phyloP scores from a whole-genome alignment of 1,140 invertebrate species.

The Drosophila varians region DNA sequence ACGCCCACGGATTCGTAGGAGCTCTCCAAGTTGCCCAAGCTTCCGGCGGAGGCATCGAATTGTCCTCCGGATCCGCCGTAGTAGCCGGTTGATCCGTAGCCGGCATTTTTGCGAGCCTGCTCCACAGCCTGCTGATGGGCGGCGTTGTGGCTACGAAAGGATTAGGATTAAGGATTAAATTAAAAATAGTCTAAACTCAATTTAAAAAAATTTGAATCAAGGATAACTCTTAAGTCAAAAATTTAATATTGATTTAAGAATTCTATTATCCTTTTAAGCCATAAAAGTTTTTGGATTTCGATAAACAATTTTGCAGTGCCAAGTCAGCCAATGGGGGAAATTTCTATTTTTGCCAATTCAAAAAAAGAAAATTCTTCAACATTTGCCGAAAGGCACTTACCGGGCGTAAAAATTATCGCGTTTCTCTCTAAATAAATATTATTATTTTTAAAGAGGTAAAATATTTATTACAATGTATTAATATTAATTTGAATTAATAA shows the following conservation, averaged over 20 bases:
- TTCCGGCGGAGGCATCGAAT: constrained; percentile 11
- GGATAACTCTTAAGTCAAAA: background rate
- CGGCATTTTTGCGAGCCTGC: constrained; percentile 57
- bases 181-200: too few relatives aligned
- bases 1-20: constrained; percentile 68
- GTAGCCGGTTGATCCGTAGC: constrained; percentile 4
- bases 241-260: background rate
- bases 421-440: constrained; percentile 32
- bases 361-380: constrained; percentile 52
- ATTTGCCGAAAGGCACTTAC: constrained; percentile 66
- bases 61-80: constrained; percentile 18
- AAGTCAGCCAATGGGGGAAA: constrained; percentile 56
- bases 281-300: background rate
- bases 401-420: constrained; percentile 56
- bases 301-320: constrained; percentile 41
- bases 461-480: background rate
- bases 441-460: constrained; percentile 1
- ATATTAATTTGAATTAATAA: background rate
- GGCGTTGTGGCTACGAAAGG: constrained; percentile 56
- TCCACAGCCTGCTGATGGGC: constrained; percentile 70
- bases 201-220: too few relatives aligned
- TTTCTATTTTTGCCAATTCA: constrained; percentile 45
- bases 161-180: background rate
- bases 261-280: background rate
- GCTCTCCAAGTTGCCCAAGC: constrained; percentile 60